Conservation (phyloP, 2,797 vertebrate species). For the Clangula hyemalis region DNA sequence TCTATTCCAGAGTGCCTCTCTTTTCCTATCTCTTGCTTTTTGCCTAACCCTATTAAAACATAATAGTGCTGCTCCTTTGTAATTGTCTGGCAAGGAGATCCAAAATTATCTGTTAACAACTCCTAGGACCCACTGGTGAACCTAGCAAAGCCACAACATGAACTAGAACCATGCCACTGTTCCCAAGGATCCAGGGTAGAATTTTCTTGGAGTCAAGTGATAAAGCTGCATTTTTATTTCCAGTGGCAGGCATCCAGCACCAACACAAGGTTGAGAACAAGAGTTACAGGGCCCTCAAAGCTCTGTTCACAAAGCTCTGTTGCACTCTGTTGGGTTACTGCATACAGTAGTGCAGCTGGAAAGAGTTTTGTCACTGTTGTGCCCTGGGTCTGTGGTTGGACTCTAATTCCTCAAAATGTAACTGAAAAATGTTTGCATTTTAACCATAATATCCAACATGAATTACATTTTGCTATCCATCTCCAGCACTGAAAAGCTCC, state of each 20-base stretch:
- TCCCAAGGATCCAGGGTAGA: not conserved
- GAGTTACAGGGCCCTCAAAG: slow-evolving; percentile 35
- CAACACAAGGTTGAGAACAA: not conserved
- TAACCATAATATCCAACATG: slow-evolving; percentile 58
- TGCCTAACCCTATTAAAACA: not conserved
- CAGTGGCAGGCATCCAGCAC: slow-evolving; percentile 51
- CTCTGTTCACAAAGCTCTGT: not conserved
- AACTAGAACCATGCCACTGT: not conserved
- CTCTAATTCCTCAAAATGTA: slow-evolving; percentile 65
- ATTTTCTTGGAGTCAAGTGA: slow-evolving; percentile 59
- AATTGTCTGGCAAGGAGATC: not conserved
- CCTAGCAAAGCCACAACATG: not conserved
- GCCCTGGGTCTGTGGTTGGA: slow-evolving; percentile 35
- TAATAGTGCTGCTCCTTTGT: not conserved
- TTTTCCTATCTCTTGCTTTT: not conserved
- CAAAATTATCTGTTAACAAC: not conserved
- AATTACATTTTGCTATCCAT: slow-evolving; percentile 49
- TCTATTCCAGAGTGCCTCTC: not conserved
- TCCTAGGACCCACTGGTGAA: not conserved
- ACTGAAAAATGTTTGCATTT: slow-evolving; percentile 68
- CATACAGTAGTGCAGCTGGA: slow-evolving; percentile 51
- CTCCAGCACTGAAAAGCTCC: slow-evolving; percentile 31
- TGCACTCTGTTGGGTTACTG: not conserved
- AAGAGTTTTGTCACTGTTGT: slow-evolving; percentile 52
- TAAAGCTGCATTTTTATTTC: slow-evolving; percentile 69